phyloP scores from a whole-genome alignment of 2,888 invertebrate genomes.

The Habrosyne pyritoides region DNA sequence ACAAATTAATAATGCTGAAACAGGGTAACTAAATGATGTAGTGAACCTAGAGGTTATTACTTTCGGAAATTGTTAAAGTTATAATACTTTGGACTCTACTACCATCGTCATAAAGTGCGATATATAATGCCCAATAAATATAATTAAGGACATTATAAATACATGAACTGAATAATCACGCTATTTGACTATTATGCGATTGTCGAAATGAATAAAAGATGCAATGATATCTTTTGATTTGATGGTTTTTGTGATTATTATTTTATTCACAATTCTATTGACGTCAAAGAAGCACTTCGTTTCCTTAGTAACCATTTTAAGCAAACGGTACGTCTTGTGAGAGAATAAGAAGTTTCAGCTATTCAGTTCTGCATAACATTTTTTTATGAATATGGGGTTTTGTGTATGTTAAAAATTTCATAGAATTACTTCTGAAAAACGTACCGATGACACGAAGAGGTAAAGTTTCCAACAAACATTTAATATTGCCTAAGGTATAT shows the following conservation, averaged over 20 bases:
- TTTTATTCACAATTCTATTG: no score
- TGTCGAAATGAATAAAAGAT: constrained; percentile 16
- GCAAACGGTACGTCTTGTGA: no score
- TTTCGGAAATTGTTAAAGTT: constrained; percentile 22
- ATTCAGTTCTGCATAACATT: no score
- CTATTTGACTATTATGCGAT: constrained; percentile 44
- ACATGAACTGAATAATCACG: constrained; percentile 44
- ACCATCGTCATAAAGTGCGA: constrained; percentile 24
- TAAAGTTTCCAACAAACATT: no score
- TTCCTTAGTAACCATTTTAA: no score
- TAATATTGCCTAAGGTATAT: no score
- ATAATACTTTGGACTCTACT: constrained; percentile 14
- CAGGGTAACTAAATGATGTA: constrained; percentile 3
- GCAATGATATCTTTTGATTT: not conserved
- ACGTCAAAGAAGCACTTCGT: no score
- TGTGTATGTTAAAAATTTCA: no score
- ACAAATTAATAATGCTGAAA: not conserved
- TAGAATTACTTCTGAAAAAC: no score
- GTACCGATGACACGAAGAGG: no score
- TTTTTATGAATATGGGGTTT: no score
- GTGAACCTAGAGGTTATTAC: constrained; percentile 21
- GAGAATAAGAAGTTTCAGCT: no score
- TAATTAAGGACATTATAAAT: constrained; percentile 41
- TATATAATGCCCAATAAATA: constrained; percentile 27
- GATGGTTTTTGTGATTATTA: not conserved